Base-by-base conservation (phyloP, 1,140 invertebrate genomes). In the Ylistrum balloti region DNA sequence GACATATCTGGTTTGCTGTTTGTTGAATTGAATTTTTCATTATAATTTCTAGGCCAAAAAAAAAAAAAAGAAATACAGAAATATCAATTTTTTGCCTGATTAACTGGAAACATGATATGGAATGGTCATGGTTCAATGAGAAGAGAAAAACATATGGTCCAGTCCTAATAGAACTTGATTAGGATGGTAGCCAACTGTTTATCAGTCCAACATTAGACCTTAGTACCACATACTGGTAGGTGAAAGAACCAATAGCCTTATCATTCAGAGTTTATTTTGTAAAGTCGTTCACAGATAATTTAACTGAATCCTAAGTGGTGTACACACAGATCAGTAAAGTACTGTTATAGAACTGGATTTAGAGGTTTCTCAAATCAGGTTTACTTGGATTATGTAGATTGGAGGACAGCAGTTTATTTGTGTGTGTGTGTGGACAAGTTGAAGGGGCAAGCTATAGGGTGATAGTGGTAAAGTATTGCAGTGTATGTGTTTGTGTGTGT, bases 231-330 rank as follows among this genome's bases (percentile, higher is more conserved):
- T 74, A 74, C 56, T 28, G 0, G 28, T 74, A 48, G 2, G 1
- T n/a, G n/a, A n/a, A n/a, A 38, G 35, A 17, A 74, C 22, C 56
- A 74, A 74, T 74, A 11, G 56, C 28, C 56, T 45, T 45, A 45
- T 45, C 41, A 13, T 15, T 0, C 28, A n/a, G 56, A 11, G 56
- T 28, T 7, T 74, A 74, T 28, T 7, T 38, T 38, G 35, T 38
- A 28, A 28, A 74, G n/a, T 9, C 28, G 56, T n/a, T 74, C 56
- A 74, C 56, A 74, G 56, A 74, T 74, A 74, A 74, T 74, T 74
- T 28, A 7, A n/a, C 56, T n/a, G 22, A 74, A 74, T n/a, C 56
- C 28, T 3, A 45, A 45, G 41, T 13, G 41, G 9, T 45, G 17
- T 9, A 15, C 1, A 13, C 41, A 74, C 22, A 74, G 35, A 38